Evolutionary conservation across 2,888 invertebrate genomes (phyloP).

Genomic region (Frankliniella intonsa): DNA sequence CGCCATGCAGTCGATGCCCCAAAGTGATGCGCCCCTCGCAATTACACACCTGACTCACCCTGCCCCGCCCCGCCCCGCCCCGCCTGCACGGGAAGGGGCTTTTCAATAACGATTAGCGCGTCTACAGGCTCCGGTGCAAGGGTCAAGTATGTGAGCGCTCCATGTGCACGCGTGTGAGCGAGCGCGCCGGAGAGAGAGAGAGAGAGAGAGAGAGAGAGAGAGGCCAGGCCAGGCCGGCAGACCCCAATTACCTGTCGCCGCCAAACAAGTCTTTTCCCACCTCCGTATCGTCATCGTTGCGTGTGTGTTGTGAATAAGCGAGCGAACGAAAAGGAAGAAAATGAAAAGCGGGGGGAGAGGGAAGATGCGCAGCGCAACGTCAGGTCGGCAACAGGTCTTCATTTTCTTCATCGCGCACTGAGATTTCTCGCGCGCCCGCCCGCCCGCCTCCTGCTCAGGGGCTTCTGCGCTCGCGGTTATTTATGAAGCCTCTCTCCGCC

Average conservation of each 20-base stretch:
- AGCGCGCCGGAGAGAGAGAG: neutral
- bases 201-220: too few species aligned
- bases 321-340: conserved; percentile 19
- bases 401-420: too few species aligned
- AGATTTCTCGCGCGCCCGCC: too few species aligned
- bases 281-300: neutral
- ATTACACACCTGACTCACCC: neutral
- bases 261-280: conserved; percentile 22
- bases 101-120: neutral
- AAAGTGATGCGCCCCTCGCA: neutral
- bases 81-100: neutral
- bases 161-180: neutral
- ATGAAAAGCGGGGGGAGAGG: neutral
- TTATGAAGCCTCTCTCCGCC: too few species aligned
- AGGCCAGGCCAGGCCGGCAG: neutral
- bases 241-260: conserved; percentile 15
- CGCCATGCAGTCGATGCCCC: neutral
- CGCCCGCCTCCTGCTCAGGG: too few species aligned
- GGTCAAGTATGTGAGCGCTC: neutral
- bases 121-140: neutral
- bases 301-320: conserved; percentile 8
- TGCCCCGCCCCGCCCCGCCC: neutral
- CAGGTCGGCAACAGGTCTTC: too few species aligned
- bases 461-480: too few species aligned
- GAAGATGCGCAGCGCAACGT: neutral